Evolutionary conservation across 2,113 vertebrate genomes (phyloP), one percentile per base, ranked within the genome.

Genomic region (Plotosus lineatus): DNA sequence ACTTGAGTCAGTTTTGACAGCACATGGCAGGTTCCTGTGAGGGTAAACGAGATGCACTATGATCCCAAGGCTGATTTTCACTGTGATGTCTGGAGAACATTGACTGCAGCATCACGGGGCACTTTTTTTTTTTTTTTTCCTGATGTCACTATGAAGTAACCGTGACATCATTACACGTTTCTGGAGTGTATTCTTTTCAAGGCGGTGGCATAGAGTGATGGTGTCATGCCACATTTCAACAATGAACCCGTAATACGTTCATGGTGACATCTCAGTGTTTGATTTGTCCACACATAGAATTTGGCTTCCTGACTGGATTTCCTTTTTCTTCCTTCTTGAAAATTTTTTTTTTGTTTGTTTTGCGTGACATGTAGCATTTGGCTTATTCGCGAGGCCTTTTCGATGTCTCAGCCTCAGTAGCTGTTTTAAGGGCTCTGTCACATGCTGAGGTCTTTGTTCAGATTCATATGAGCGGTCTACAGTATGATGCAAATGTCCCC

Each of bases 321-420:
- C 28, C 38, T 55, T 66, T 46, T 38, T 46, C n/a, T n/a, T n/a
- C n/a, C n/a, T n/a, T n/a, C n/a, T n/a, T n/a, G n/a, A n/a, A n/a
- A n/a, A n/a, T 31, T 11, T 28, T 48, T 26, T 48, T 3, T 28
- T 9, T 28, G 3, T 46, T 17, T 28, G 76, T 53, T 73, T 66
- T 75, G 60, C 50, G 74, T 53, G 58, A 83, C 78, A 86, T 86
- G 85, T 86, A 86, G 85, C 85, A 86, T 78, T 86, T 74, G 75
- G 50, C 82, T 80, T 86, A 81, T 77, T 77, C 31, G 3, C 55
- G 78, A 85, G 78, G 78, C 42, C 55, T 75, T 73, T 73, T 76
- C 26, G 31, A 58, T 58, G 75, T 81, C 60, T 84, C 56, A 42
- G 81, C 77, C 71, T 85, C 55, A 66, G 75, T 79, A 83, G 84